Base-by-base conservation (phyloP, 2,888 invertebrate species). In the Tenthredo notha region DNA sequence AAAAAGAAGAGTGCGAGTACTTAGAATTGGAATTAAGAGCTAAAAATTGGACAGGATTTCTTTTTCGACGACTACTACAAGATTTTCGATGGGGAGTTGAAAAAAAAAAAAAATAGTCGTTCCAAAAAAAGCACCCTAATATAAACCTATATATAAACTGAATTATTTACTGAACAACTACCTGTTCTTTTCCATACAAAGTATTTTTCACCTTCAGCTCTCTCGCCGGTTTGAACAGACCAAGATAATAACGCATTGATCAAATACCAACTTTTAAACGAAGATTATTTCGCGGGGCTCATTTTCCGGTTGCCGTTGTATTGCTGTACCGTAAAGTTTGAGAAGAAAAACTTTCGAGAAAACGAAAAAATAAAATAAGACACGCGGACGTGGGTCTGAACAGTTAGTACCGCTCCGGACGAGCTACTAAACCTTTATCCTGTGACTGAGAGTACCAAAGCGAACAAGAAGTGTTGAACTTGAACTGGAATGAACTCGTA, bases 401-500 rank as follows among this genome's bases (percentile, higher is more conserved):
- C 70, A 15, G 15, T 50, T 21, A 7, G 37, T 40, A n/a, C 75
- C 43, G 21, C 47, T 12, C 21, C 47, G 75, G 21, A 25, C n/a
- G 75, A 75, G 21, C 12, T 21, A 75, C 12, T 75, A 29, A 40
- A 43, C n/a, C 21, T 25, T 9, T 18, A 40, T 54, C 7, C 78
- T 33, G 54, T 15, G 37, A 33, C 54, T 37, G 21, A 25, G 18
- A 25, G 75, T 40, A 75, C 47, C 12, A 25, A 40, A 25, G 54
- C 50, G n/a, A 25, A 2, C 33, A n/a, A 33, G 54, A 54, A 54
- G 50, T 78, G 33, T 54, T 54, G 78, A 78, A 54, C 78, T 78
- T 54, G 54, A 78, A 78, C 78, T 58, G 78, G 5, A 78, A 54
- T 78, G 78, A 54, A 78, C 78, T 33, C 78, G n/a, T 33, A 15